Percentiles rank a stretch among this genome's conserved stretches.
These are phyloP conservation scores for Podiceps cristatus DNA, from an alignment of 2,113 vertebrate species.

Conservation along the genomic window DNA sequence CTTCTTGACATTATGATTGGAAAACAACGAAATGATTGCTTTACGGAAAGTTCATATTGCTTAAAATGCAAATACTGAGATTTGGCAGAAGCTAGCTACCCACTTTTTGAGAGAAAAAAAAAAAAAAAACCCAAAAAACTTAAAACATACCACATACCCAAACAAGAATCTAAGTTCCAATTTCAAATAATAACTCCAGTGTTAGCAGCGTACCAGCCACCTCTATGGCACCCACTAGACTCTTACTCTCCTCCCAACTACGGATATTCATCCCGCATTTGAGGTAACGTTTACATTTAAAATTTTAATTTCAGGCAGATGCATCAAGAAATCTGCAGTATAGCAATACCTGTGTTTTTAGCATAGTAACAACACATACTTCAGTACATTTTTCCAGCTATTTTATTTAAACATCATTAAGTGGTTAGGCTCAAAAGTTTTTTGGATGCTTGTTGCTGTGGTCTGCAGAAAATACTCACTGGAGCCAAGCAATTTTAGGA, in stretches of 20 bases:
- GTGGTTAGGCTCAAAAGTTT: neutral
- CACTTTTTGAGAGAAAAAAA: neutral
- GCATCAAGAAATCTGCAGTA: neutral
- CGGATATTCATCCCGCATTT: neutral
- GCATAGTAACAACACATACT: neutral
- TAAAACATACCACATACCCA: neutral
- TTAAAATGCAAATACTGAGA: neutral
- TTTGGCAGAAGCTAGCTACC: neutral
- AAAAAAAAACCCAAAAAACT: neutral
- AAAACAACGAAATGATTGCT: neutral
- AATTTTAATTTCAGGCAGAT: neutral
- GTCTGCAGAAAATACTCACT: neutral
- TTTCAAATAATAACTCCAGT: neutral
- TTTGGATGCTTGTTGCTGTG: neutral
- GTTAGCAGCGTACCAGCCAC: neutral
- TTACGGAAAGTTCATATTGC: neutral
- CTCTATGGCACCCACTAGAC: neutral
- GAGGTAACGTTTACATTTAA: neutral
- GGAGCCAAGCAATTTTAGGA: neutral
- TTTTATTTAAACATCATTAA: neutral
- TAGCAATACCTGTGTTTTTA: neutral
- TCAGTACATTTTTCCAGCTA: neutral
- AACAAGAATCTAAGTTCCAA: neutral
- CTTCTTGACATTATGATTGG: neutral
- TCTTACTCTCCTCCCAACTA: neutral